Base-by-base conservation (phyloP, 2,113 vertebrate genomes). In the Mirza zaza region DNA sequence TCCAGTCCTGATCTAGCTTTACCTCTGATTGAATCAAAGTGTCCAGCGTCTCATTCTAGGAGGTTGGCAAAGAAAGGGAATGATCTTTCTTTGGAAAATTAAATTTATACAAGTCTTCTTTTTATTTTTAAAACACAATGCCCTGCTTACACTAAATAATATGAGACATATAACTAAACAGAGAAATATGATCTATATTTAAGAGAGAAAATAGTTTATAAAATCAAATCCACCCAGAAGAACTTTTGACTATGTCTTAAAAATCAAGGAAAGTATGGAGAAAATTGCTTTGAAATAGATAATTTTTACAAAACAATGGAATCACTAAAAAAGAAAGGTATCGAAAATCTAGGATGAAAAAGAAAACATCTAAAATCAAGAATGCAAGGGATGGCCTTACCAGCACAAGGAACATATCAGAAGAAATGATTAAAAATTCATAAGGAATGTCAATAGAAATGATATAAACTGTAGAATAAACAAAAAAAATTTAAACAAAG, bases 1-100 rank as follows among this genome's bases (percentile, higher is more conserved):
- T 10, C 11, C 52, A 71, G 14, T 12, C 6, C 23, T 93, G 0
- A 59, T 70, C 3, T 13, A 36, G 50, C 2, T 39, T 87, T 79
- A 36, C 3, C 39, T 6, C 8, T 70, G 8, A 52, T 27, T 67
- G 7, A 14, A 76, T 29, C 11, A 86, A 79, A 68, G 5, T 86
- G 21, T n/a, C n/a, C 7, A 25, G 20, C 6, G 6, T 17, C 8
- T 0, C 29, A 65, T 32, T 36, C 2, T 15, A 14, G 4, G 13
- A 65, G 6, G 0, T 17, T 67, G 13, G 23, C 15, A 55, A 9
- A 32, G n/a, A 39, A 50, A 48, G 4, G 2, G 6, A 5, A 23
- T 20, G 14, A 0, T 7, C 42, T 63, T 9, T 34, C 14, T 86
- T 25, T 71, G 55, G 25, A 48, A 81, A 73, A 50, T 39, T 10